Evolutionary conservation across 2,113 vertebrate genomes (phyloP).

Genomic region (Lophotis ruficrista): DNA sequence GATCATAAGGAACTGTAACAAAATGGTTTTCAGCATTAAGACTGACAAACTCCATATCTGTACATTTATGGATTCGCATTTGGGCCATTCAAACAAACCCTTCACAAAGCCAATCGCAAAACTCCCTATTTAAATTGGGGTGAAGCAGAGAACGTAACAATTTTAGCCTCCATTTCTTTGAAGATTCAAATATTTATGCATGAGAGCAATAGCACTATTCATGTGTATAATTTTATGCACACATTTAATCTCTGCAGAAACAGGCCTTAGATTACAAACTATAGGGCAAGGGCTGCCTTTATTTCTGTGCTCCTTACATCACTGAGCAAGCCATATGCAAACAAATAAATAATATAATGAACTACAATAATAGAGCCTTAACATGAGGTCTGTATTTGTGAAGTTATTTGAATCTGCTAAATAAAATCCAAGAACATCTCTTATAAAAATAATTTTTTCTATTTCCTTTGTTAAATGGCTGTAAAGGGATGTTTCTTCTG

Average conservation of each 20-base stretch:
- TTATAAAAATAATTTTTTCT: not conserved
- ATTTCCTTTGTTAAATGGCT: not conserved
- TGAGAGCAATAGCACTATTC: constrained; percentile 24
- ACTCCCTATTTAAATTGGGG: not conserved
- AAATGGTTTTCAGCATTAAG: not conserved
- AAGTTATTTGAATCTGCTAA: constrained; percentile 8
- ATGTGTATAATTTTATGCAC: constrained; percentile 35
- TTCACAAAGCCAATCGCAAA: not conserved
- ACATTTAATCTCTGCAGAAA: constrained; percentile 20
- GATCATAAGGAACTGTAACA: not conserved
- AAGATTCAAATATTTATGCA: constrained; percentile 45
- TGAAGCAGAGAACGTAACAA: constrained; percentile 14
- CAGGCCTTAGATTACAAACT: not conserved
- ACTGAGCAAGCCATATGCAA: constrained; percentile 6
- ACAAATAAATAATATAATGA: constrained; percentile 30
- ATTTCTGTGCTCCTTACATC: constrained; percentile 29
- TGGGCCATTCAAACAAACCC: not conserved
- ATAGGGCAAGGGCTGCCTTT: not conserved
- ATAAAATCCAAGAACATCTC: constrained; percentile 17
- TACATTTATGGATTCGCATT: not conserved
- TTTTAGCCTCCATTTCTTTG: constrained; percentile 8
- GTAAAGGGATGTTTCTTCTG: not conserved
- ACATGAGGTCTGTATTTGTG: not conserved
- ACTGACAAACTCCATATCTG: not conserved
- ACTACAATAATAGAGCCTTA: not conserved